Conservation (phyloP, 2,888 invertebrate species). For the Ichneumoninae sp. region DNA sequence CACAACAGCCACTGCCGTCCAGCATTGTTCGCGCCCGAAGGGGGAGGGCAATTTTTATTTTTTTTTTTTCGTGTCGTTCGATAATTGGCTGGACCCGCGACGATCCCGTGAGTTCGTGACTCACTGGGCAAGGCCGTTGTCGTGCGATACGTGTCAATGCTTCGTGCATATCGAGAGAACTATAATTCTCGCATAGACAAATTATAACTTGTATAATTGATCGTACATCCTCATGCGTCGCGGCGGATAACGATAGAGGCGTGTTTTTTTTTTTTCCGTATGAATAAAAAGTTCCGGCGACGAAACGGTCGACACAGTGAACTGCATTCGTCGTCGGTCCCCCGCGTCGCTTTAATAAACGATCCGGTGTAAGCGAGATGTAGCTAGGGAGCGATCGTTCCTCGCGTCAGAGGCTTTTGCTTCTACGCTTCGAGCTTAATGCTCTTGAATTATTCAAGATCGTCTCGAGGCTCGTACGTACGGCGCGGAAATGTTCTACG, state of each 20-base stretch:
- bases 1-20: background rate
- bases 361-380: constrained; percentile 40
- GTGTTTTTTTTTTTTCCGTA: background rate
- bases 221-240: background rate
- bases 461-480: constrained; percentile 10
- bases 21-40: background rate
- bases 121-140: constrained; percentile 3
- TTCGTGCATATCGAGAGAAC: background rate
- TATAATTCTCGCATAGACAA: background rate
- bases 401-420: constrained; percentile 22
- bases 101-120: constrained; percentile 24
- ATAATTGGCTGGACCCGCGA: constrained; percentile 28
- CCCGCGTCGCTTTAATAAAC: constrained; percentile 35
- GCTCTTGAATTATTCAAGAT: constrained; percentile 5
- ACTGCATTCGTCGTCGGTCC: constrained; percentile 30
- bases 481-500: background rate
- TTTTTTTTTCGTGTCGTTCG: constrained; percentile 31
- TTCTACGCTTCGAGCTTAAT: background rate
- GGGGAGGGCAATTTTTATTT: background rate
- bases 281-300: background rate
- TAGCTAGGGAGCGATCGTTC: background rate
- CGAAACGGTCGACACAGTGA: constrained; percentile 15
- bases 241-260: background rate
- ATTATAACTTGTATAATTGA: background rate
- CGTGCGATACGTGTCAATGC: background rate